These are phyloP conservation scores for Athalia cordata DNA, from an alignment of 2,888 invertebrate genomes.

Conservation along the genomic window DNA sequence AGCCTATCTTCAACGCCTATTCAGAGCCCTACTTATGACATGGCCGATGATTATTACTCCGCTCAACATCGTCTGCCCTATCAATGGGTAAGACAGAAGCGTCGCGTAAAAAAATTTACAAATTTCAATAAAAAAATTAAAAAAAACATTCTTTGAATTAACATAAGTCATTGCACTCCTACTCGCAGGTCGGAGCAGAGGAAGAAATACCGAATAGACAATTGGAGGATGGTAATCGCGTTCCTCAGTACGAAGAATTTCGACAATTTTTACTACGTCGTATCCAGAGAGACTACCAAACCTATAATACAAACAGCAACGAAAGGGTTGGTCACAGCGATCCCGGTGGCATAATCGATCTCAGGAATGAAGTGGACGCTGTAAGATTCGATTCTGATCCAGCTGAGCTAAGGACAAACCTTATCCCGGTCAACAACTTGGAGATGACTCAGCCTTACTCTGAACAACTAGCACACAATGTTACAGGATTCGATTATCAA, in stretches of 20 bases:
- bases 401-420: background rate
- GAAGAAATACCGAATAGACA: slow-evolving; percentile 65
- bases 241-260: slow-evolving; percentile 64
- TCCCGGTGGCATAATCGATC: slow-evolving; percentile 7
- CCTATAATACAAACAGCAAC: slow-evolving; percentile 58
- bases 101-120: too few species aligned
- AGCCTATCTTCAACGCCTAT: slow-evolving; percentile 59
- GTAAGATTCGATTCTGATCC: background rate
- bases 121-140: background rate
- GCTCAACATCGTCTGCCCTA: slow-evolving; percentile 62
- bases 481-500: slow-evolving; percentile 32
- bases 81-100: slow-evolving; percentile 63
- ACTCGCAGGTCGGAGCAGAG: slow-evolving; percentile 63
- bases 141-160: slow-evolving; percentile 1
- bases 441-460: slow-evolving; percentile 17
- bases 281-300: slow-evolving; percentile 61
- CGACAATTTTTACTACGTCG: slow-evolving; percentile 62
- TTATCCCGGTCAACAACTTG: background rate
- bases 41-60: slow-evolving; percentile 63
- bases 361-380: background rate
- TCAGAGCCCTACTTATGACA: slow-evolving; percentile 61
- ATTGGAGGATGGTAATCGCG: slow-evolving; percentile 55
- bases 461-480: slow-evolving; percentile 23
- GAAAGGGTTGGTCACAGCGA: slow-evolving; percentile 51
- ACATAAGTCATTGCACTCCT: background rate